phyloP scores from a whole-genome alignment of 2,888 invertebrate species.

The Cylloceria caligata region DNA sequence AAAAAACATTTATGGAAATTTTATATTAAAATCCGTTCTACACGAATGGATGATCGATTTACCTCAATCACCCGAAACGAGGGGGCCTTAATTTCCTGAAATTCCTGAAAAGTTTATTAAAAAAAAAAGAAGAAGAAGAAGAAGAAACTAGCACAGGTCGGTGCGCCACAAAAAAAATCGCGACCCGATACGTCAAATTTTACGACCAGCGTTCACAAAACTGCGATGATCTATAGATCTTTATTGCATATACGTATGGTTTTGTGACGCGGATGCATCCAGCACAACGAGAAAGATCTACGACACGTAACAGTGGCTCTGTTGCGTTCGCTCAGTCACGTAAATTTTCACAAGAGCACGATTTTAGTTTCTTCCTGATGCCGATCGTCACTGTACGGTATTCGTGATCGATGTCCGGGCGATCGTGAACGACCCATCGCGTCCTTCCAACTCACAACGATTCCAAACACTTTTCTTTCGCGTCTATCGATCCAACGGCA shows the following conservation, averaged over 20 bases:
- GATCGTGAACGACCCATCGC: conserved; percentile 66
- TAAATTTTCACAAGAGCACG: conserved; percentile 60
- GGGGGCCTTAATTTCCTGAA: conserved; percentile 66
- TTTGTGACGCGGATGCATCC: conserved; percentile 54
- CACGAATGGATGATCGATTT: conserved; percentile 38
- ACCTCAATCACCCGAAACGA: conserved; percentile 67
- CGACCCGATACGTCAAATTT: conserved; percentile 17
- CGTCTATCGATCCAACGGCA: background rate
- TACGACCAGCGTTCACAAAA: conserved; percentile 31
- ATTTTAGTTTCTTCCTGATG: conserved; percentile 67
- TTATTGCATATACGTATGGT: conserved; percentile 12
- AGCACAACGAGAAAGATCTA: background rate
- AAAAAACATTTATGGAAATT: background rate
- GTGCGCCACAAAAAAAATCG: conserved; percentile 39
- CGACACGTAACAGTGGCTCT: conserved; percentile 7
- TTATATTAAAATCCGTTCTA: background rate
- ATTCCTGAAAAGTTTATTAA: conserved; percentile 64
- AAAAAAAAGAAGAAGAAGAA: conserved; percentile 37
- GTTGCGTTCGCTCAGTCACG: background rate
- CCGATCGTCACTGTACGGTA: conserved; percentile 66
- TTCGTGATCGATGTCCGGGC: conserved; percentile 68
- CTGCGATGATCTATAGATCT: background rate
- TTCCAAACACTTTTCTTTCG: conserved; percentile 1
- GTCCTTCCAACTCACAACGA: conserved; percentile 45
- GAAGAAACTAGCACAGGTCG: conserved; percentile 6